Evolutionary conservation across 2,888 invertebrate genomes (phyloP).

Genomic region (Ochlodes sylvanus): DNA sequence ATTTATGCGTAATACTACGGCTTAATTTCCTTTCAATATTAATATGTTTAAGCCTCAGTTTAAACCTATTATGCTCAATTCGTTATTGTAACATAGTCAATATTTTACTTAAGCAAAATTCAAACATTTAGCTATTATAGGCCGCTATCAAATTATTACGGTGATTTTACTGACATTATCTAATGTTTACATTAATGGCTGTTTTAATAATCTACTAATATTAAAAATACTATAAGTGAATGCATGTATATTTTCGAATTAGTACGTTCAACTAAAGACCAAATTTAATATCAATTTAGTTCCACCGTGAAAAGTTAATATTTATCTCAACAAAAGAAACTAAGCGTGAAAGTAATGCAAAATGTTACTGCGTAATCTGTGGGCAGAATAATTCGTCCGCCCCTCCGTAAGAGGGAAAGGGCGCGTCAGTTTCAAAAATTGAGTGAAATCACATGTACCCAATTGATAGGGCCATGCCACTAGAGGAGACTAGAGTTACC

Average conservation of each 20-base stretch:
- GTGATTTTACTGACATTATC: not conserved
- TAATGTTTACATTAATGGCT: too few relatives aligned
- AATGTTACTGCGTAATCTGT: slow-evolving; percentile 61
- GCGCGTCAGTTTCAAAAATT: slow-evolving; percentile 83
- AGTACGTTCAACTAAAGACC: too few relatives aligned
- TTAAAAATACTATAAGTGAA: too few relatives aligned
- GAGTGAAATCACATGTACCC: slow-evolving; percentile 81
- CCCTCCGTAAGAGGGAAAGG: slow-evolving; percentile 62
- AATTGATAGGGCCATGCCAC: slow-evolving; percentile 70
- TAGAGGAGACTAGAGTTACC: slow-evolving; percentile 47
- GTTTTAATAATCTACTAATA: too few relatives aligned
- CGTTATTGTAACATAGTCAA: slow-evolving; percentile 11
- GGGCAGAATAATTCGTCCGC: slow-evolving; percentile 70
- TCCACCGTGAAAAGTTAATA: not conserved
- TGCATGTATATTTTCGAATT: too few relatives aligned
- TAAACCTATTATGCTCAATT: slow-evolving; percentile 55
- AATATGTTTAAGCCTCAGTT: slow-evolving; percentile 46
- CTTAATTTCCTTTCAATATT: slow-evolving; percentile 54
- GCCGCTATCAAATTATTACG: slow-evolving; percentile 1
- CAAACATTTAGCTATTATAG: not conserved
- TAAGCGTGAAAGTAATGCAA: slow-evolving; percentile 38
- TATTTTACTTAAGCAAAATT: slow-evolving; percentile 7
- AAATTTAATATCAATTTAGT: not conserved
- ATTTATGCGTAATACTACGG: slow-evolving; percentile 51
- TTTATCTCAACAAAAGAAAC: slow-evolving; percentile 7